Evolutionary conservation across 2,113 vertebrate species (phyloP).

Genomic region (Reinhardtius hippoglossoides): DNA sequence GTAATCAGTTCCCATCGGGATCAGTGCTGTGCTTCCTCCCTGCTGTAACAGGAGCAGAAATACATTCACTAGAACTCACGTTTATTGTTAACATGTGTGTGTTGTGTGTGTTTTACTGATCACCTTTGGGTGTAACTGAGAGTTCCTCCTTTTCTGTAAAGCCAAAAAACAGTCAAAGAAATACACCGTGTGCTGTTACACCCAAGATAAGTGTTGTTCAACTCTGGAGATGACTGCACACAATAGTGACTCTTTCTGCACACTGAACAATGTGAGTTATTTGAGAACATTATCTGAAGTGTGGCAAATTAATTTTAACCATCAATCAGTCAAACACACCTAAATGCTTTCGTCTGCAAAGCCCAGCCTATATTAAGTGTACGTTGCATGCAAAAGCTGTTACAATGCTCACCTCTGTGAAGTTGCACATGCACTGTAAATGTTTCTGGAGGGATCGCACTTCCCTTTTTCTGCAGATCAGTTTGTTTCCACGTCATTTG

Average conservation of each 20-base stretch:
- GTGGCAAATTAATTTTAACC: too few relatives aligned
- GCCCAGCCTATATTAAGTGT: too few relatives aligned
- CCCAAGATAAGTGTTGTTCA: not conserved
- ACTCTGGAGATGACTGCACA: not conserved
- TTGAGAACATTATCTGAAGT: too few relatives aligned
- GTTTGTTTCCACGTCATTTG: not conserved
- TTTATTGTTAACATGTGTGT: too few relatives aligned
- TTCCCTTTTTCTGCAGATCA: constrained; percentile 26
- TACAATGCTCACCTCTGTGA: not conserved
- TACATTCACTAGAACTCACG: too few relatives aligned
- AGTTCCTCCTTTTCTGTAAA: too few relatives aligned
- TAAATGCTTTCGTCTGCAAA: too few relatives aligned
- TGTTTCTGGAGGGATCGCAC: not conserved
- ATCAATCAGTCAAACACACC: too few relatives aligned
- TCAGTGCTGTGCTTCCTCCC: not conserved
- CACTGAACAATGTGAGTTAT: not conserved
- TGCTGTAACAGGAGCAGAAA: not conserved
- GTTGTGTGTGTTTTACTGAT: too few relatives aligned
- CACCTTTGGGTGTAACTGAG: too few relatives aligned
- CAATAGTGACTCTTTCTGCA: not conserved
- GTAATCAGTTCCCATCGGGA: too few relatives aligned
- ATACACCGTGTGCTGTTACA: not conserved
- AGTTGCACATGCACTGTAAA: not conserved
- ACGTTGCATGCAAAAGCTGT: not conserved
- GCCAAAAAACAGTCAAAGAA: not conserved